Conservation (phyloP, 2,797 vertebrate genomes). For the Sebastes ruberrimus region DNA sequence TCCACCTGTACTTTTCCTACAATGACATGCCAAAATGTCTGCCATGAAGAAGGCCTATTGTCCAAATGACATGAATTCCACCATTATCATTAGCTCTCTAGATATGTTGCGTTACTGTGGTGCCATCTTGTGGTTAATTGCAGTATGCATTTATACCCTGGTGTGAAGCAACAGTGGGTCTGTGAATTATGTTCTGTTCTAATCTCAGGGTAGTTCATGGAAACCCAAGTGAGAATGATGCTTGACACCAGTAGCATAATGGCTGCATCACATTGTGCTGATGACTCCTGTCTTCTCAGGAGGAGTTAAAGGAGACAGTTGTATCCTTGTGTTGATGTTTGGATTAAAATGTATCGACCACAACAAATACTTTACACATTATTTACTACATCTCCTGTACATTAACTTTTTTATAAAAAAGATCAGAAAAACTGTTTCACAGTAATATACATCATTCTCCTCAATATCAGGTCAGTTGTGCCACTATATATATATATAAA, state of each 20-base stretch:
- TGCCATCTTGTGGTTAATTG: slow-evolving; percentile 34
- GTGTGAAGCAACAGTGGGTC: neutral
- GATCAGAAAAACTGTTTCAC: too few species aligned
- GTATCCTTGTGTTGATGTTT: neutral
- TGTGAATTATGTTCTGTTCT: neutral
- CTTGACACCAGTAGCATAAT: neutral
- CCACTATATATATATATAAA: too few species aligned
- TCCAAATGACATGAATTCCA: slow-evolving; percentile 1
- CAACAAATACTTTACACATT: too few species aligned
- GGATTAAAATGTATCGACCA: too few species aligned
- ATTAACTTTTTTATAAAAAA: too few species aligned
- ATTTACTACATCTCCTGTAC: too few species aligned
- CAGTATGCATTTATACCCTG: neutral
- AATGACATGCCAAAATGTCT: slow-evolving; percentile 20
- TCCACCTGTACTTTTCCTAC: neutral
- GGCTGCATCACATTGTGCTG: neutral
- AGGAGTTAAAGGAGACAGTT: neutral
- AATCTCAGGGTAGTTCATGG: neutral
- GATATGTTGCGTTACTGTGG: neutral
- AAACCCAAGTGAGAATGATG: neutral
- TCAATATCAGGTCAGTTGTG: too few species aligned
- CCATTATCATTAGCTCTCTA: neutral
- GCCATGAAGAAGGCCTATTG: slow-evolving; percentile 2
- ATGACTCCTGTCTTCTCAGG: neutral
- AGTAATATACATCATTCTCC: too few species aligned